Conservation (phyloP, 2,113 vertebrate genomes). For the Mastomys coucha region DNA sequence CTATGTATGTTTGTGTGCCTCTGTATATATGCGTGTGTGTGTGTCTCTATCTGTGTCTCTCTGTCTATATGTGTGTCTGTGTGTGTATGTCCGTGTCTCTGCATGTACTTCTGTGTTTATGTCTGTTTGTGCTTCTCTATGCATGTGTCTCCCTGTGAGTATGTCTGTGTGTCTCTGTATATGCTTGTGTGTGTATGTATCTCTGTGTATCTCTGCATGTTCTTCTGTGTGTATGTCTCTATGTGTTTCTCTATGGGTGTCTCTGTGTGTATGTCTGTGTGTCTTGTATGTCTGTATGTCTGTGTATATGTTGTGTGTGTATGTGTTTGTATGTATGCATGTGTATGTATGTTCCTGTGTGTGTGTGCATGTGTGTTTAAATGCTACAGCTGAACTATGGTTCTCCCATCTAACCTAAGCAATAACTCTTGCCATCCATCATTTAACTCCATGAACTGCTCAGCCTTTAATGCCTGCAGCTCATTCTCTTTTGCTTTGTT, state of each 20-base stretch:
- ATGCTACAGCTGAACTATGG: too few relatives aligned
- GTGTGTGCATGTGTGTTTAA: neutral
- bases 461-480: neutral
- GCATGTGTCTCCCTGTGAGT: neutral
- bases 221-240: neutral
- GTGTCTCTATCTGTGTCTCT: fast-evolving
- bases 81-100: too few relatives aligned
- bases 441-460: neutral
- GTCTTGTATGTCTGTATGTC: neutral
- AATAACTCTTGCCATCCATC: neutral
- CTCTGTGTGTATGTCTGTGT: neutral
- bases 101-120: too few relatives aligned
- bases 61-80: neutral
- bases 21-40: neutral
- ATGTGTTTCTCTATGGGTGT: neutral
- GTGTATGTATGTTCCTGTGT: fast-evolving
- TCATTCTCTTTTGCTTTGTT: conserved; percentile 5
- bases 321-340: neutral
- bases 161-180: neutral
- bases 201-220: neutral
- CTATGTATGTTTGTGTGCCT: neutral
- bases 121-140: neutral
- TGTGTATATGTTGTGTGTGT: neutral
- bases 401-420: neutral
- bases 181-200: neutral